Base-by-base conservation (phyloP, 2,797 vertebrate species). In the Cossypha heuglini region DNA sequence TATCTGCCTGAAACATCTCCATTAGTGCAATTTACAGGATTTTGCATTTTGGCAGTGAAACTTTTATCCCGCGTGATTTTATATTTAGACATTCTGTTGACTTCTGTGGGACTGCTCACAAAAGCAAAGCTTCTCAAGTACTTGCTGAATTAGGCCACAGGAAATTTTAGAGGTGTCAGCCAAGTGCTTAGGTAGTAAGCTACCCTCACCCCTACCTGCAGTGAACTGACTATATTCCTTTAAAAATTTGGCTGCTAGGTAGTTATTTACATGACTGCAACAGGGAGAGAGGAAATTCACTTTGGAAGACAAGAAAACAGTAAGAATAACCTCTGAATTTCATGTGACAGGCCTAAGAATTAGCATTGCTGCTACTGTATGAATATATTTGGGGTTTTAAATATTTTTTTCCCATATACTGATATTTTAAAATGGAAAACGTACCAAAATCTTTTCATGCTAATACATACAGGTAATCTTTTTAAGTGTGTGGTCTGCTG, bases 71-170 rank as follows among this genome's bases (percentile, higher is more conserved):
- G 0, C 54, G 11, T 68, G 48, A 55, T 75, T 21, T 77, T 85
- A 24, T 54, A 42, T 80, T 88, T 72, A 62, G 54, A 64, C 42
- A 46, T 38, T 51, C n/a, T 20, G 5, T 45, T 91, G 69, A 40
- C 29, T 88, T 92, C 40, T 78, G 29, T 72, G 66, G 43, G 80
- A 46, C 81, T 80, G 62, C 46, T 86, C n/a, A 45, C 73, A 72
- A 84, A 74, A 86, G 45, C 69, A 93, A n/a, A 93, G 63, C 76
- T 90, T 15, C 90, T 89, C 72, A 86, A 80, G 40, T 37, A n/a
- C 69, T 66, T 42, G 28, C 3, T 58, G 73, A 88, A 90, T 83
- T 51, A 71, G 89, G 74, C 43, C 63, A 66, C 0, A 61, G 38
- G 57, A 54, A 83, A 88, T 83, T 81, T 64, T 62, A 78, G 78